Evolutionary conservation across 1,140 invertebrate genomes (phyloP).

Genomic region (Pachypsylla venusta): DNA sequence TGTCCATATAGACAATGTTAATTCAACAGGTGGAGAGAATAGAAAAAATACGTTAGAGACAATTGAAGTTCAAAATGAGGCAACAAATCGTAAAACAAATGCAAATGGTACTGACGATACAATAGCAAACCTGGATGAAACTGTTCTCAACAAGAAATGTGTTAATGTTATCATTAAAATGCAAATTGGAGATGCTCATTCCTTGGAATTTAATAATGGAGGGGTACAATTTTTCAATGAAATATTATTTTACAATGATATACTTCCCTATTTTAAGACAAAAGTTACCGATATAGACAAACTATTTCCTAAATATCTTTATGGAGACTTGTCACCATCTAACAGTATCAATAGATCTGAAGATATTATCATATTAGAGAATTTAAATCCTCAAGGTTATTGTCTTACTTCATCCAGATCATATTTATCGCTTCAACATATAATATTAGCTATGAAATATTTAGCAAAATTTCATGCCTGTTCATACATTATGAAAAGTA

Average conservation of each 20-base stretch:
- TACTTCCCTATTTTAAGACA: slow-evolving; percentile 16
- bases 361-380: slow-evolving; percentile 13
- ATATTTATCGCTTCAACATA: slow-evolving; percentile 4
- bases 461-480: slow-evolving; percentile 14
- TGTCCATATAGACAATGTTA: neutral
- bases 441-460: neutral
- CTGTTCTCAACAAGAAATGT: too few species aligned
- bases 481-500: slow-evolving; percentile 3
- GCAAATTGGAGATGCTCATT: neutral
- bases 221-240: slow-evolving; percentile 17
- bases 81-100: too few species aligned
- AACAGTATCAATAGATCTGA: neutral
- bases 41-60: too few species aligned
- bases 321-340: neutral
- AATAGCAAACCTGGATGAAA: too few species aligned
- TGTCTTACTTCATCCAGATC: neutral
- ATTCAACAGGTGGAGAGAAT: too few species aligned
- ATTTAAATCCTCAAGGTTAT: neutral
- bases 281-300: neutral
- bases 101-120: too few species aligned
- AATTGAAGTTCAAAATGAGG: too few species aligned
- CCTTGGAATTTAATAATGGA: neutral
- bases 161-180: slow-evolving; percentile 2
- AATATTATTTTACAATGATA: slow-evolving; percentile 16
- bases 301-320: slow-evolving; percentile 16